phyloP scores from a whole-genome alignment of 2,888 invertebrate genomes.

The Tolmerus cingulatus region DNA sequence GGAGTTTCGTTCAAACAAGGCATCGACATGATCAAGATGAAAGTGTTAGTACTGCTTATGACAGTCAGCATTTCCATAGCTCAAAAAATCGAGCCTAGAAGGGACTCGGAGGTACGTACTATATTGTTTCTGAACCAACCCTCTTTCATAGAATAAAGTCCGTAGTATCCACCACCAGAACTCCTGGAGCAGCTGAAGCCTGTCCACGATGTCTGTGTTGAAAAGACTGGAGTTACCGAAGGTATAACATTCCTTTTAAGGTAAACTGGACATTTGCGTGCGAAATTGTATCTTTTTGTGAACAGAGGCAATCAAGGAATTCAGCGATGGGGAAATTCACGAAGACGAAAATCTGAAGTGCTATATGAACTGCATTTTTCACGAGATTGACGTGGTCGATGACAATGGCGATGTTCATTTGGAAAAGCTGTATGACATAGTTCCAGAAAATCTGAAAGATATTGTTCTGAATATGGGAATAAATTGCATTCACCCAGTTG shows the following conservation, averaged over 20 bases:
- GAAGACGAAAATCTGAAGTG: slow-evolving; percentile 62
- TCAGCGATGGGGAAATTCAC: slow-evolving; percentile 62
- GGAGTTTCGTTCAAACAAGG: background rate
- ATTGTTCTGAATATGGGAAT: slow-evolving; percentile 57
- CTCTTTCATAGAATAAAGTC: slow-evolving; percentile 14
- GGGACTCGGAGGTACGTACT: slow-evolving; percentile 15
- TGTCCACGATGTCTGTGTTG: slow-evolving; percentile 58
- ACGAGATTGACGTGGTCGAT: slow-evolving; percentile 60
- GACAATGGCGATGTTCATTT: slow-evolving; percentile 62
- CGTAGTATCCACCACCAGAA: slow-evolving; percentile 60
- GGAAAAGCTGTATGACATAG: slow-evolving; percentile 55
- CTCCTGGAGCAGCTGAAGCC: slow-evolving; percentile 58
- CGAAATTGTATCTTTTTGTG: slow-evolving; percentile 38
- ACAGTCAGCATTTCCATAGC: background rate
- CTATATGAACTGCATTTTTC: slow-evolving; percentile 63
- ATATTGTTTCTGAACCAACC: background rate
- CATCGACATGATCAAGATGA: background rate
- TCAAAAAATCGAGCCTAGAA: slow-evolving; percentile 5
- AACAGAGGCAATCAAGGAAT: slow-evolving; percentile 60
- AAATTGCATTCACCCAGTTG: slow-evolving; percentile 58
- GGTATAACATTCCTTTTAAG: slow-evolving; percentile 51
- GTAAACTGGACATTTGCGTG: background rate
- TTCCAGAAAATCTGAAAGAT: slow-evolving; percentile 57
- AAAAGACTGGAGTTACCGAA: slow-evolving; percentile 59
- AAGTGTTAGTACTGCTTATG: background rate